These are phyloP conservation scores for Pycnonotus jocosus DNA, from an alignment of 2,113 vertebrate genomes.

Conservation along the genomic window DNA sequence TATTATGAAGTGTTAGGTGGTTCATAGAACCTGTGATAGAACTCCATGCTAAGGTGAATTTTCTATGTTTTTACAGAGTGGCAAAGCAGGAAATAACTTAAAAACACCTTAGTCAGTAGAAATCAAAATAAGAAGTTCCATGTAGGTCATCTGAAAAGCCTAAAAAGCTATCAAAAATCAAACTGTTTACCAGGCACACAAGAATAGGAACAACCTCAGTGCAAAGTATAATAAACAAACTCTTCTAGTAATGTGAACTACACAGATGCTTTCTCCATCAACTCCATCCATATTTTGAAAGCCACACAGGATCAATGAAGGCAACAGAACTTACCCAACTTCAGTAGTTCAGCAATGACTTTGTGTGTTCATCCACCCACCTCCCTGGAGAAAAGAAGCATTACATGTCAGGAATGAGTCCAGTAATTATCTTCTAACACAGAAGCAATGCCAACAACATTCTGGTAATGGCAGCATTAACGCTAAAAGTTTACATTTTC, in stretches of 20 bases:
- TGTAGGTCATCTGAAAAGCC: background rate
- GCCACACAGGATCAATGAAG: background rate
- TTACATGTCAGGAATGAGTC: background rate
- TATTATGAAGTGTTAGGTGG: background rate
- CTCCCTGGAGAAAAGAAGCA: background rate
- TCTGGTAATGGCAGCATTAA: constrained; percentile 17
- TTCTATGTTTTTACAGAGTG: background rate
- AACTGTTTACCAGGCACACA: constrained; percentile 1
- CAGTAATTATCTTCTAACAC: background rate
- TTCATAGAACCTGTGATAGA: background rate
- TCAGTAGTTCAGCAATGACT: background rate
- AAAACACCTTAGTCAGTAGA: background rate
- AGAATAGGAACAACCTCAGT: background rate
- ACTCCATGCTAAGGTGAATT: background rate
- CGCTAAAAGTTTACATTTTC: constrained; percentile 14
- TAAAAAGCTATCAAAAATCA: background rate
- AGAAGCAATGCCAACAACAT: background rate
- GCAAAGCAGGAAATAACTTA: background rate
- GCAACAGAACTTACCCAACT: background rate
- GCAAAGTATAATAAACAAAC: background rate
- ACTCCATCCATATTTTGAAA: background rate
- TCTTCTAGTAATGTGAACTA: background rate
- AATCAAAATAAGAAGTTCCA: background rate
- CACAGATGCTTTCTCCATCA: background rate
- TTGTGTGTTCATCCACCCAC: background rate